phyloP scores from a whole-genome alignment of 2,113 vertebrate species.

The Cynocephalus volans region DNA sequence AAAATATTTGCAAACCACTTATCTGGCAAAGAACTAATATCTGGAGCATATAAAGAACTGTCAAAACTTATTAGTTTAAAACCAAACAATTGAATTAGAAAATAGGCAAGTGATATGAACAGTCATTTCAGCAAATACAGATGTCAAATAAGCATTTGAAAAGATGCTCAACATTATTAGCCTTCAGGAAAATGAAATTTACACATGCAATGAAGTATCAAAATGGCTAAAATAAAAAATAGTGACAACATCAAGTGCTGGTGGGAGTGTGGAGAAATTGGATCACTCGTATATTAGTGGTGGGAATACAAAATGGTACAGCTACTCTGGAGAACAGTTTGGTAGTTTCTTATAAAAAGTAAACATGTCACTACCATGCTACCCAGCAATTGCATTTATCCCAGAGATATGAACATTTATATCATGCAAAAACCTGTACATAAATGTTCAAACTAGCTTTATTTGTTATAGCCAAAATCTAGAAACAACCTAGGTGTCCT shows the following conservation, averaged over 20 bases:
- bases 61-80: background rate
- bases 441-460: background rate
- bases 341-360: background rate
- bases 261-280: background rate
- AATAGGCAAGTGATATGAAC: background rate
- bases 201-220: background rate
- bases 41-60: background rate
- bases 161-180: background rate
- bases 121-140: slow-evolving; percentile 23
- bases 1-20: background rate
- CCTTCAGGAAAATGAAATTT: background rate
- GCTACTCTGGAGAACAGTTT: background rate
- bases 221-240: slow-evolving; percentile 21
- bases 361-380: background rate
- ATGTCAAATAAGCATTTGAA: background rate
- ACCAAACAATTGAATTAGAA: background rate
- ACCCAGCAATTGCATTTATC: background rate
- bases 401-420: background rate
- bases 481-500: background rate
- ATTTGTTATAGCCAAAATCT: background rate
- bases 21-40: background rate
- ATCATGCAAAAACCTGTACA: background rate
- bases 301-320: background rate
- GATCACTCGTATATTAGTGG: background rate
- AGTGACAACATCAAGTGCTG: background rate